Conservation (phyloP, 2,888 invertebrate genomes). For the Tinea trinotella region DNA sequence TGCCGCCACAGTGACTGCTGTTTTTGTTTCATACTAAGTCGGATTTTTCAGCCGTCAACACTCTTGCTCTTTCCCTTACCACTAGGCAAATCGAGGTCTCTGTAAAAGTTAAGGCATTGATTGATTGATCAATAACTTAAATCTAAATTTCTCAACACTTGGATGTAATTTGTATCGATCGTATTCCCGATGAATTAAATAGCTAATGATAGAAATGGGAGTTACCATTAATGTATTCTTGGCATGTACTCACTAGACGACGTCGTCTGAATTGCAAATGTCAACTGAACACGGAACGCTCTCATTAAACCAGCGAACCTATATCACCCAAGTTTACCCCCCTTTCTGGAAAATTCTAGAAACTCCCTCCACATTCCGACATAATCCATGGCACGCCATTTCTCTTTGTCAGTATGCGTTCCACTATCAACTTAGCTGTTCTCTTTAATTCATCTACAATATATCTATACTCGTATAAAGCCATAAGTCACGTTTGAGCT, state of each 20-base stretch:
- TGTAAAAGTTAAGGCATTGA: no score
- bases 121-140: no score
- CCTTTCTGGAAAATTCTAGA: neutral
- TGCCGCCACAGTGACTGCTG: no score
- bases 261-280: conserved; percentile 12
- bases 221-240: conserved; percentile 11
- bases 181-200: neutral
- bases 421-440: neutral
- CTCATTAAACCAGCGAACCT: conserved; percentile 6
- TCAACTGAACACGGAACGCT: conserved; percentile 11
- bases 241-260: neutral
- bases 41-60: no score
- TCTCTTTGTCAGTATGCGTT: neutral
- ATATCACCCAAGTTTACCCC: neutral
- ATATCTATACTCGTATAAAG: no score
- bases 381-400: conserved; percentile 10
- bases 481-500: no score
- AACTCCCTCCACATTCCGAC: neutral
- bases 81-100: no score
- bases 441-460: neutral
- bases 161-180: neutral
- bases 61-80: no score
- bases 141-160: no score
- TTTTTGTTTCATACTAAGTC: no score
- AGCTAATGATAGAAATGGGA: conserved; percentile 1